Conservation (phyloP, 2,888 invertebrate genomes). For the Nowickia ferox region DNA sequence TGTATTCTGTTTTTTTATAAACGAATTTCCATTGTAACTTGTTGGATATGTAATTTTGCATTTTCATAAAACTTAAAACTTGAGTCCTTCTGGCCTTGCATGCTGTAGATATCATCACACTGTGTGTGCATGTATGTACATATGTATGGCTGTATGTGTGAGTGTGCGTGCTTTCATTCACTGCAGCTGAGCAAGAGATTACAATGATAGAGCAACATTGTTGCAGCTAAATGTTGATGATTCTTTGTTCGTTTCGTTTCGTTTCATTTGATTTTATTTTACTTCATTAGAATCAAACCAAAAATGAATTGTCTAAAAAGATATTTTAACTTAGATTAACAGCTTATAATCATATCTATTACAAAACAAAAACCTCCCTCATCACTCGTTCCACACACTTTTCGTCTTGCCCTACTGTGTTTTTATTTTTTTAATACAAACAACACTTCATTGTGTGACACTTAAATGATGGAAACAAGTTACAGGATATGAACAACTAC, state of each 20-base stretch:
- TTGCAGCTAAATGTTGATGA: constrained; percentile 39
- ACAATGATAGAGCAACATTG: not conserved
- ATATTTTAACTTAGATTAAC: constrained; percentile 71
- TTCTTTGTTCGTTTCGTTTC: constrained; percentile 22
- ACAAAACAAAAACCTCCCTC: constrained; percentile 36
- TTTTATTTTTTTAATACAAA: constrained; percentile 1
- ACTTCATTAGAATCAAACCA: constrained; percentile 68
- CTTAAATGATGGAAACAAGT: constrained; percentile 52
- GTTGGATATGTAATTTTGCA: constrained; percentile 55
- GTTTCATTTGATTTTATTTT: constrained; percentile 39
- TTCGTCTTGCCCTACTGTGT: not conserved
- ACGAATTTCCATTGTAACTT: constrained; percentile 49
- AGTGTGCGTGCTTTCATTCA: not conserved
- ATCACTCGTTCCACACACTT: not conserved
- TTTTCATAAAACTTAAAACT: constrained; percentile 55
- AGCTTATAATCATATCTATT: constrained; percentile 72
- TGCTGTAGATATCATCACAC: not conserved
- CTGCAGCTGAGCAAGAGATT: constrained; percentile 46
- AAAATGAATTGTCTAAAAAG: constrained; percentile 66
- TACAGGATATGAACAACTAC: constrained; percentile 68
- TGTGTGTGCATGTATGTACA: not conserved
- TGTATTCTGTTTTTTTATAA: not conserved
- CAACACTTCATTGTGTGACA: constrained; percentile 51
- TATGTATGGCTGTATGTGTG: not conserved
- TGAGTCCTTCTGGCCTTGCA: constrained; percentile 20